phyloP scores from a whole-genome alignment of 30 jellyfish, hydroid and myxozoan species.

The Aurelia sp. region DNA sequence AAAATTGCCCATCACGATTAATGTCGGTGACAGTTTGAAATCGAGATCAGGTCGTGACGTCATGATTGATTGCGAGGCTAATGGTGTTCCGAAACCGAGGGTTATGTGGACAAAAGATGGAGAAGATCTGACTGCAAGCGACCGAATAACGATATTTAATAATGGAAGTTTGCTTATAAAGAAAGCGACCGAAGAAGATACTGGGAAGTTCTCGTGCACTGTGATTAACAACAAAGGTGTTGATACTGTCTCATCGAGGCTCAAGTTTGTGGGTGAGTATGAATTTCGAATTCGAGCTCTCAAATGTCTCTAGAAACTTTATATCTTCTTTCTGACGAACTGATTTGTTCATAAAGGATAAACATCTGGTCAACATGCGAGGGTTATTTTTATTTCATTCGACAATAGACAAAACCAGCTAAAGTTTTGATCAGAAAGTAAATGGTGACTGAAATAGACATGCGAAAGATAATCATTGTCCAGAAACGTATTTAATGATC shows the following conservation, averaged over 20 bases:
- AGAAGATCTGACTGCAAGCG: slow-evolving; percentile 21
- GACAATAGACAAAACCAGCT: too few relatives aligned
- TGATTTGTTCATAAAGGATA: too few relatives aligned
- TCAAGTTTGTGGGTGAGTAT: slow-evolving; percentile 66
- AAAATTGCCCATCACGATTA: not conserved
- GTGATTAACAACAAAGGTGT: slow-evolving; percentile 78
- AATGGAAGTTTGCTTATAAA: slow-evolving; percentile 75
- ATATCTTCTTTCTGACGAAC: too few relatives aligned
- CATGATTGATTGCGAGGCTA: slow-evolving; percentile 71
- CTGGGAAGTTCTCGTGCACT: slow-evolving; percentile 71
- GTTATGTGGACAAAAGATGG: slow-evolving; percentile 78
- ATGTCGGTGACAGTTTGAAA: slow-evolving; percentile 71
- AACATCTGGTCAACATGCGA: too few relatives aligned
- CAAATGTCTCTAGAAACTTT: too few relatives aligned
- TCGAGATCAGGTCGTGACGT: slow-evolving; percentile 68
- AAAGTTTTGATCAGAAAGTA: too few relatives aligned
- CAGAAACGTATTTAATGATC: too few relatives aligned
- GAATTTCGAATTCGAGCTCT: not conserved
- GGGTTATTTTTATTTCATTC: too few relatives aligned
- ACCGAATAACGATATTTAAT: slow-evolving; percentile 9
- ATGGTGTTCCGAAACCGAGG: slow-evolving; percentile 82
- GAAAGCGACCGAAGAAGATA: slow-evolving; percentile 46
- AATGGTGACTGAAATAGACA: too few relatives aligned
- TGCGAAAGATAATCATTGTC: too few relatives aligned
- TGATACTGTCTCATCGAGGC: slow-evolving; percentile 37